Percentiles rank a stretch among this genome's conserved stretches.
phyloP scores from a whole-genome alignment of 2,113 vertebrate species.

The Petrocephalus zakoni region DNA sequence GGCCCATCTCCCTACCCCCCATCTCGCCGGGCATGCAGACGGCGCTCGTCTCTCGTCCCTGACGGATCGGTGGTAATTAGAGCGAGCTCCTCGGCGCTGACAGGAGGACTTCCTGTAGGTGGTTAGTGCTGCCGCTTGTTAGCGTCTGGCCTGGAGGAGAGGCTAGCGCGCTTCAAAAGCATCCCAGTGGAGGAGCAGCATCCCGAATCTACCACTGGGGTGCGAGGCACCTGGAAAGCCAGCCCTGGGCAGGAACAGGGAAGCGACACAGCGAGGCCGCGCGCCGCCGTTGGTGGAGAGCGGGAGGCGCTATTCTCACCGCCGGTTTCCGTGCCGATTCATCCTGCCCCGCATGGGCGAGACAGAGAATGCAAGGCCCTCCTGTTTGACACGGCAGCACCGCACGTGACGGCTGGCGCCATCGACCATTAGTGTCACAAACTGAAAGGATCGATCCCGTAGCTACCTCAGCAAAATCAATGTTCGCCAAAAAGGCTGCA shows the following conservation, averaged over 20 bases:
- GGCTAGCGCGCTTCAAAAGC: constrained; percentile 4
- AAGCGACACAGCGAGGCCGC: background rate
- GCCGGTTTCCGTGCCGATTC: background rate
- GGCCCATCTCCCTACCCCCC: background rate
- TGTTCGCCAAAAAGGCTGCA: background rate
- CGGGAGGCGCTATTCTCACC: background rate
- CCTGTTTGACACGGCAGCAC: background rate
- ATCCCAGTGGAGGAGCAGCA: background rate
- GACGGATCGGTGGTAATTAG: background rate
- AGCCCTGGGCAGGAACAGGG: background rate
- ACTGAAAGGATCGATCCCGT: background rate
- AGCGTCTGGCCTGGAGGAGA: constrained; percentile 5
- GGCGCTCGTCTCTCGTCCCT: background rate
- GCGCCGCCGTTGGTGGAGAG: background rate
- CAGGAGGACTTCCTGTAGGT: background rate
- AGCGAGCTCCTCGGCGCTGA: background rate
- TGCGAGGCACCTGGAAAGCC: background rate
- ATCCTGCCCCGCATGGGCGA: background rate
- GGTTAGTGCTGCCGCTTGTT: background rate
- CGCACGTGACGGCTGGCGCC: background rate
- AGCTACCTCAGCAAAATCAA: constrained; percentile 11
- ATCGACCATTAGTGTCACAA: background rate
- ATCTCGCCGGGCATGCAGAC: background rate
- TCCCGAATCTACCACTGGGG: background rate
- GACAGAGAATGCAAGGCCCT: background rate